phyloP scores from a whole-genome alignment of 2,113 vertebrate species.

The Plectropomus leopardus region DNA sequence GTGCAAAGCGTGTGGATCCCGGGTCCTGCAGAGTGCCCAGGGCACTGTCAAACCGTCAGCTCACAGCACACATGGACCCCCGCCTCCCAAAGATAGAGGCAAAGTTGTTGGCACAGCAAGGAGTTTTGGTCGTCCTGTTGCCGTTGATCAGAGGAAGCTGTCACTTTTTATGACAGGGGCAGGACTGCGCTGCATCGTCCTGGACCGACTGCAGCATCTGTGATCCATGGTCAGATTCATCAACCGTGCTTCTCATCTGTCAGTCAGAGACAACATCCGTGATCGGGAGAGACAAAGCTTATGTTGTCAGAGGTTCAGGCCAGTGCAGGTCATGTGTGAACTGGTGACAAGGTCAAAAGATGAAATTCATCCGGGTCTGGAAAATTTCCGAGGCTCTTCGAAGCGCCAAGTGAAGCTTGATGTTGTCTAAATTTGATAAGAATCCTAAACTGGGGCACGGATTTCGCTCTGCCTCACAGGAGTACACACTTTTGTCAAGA shows the following conservation, averaged over 20 bases:
- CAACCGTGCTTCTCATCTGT: constrained; percentile 6
- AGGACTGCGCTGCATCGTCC: constrained; percentile 40
- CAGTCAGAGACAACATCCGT: constrained; percentile 43
- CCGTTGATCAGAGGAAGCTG: constrained; percentile 51
- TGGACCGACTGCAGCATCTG: constrained; percentile 12
- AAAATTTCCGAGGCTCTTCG: background rate
- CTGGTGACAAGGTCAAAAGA: constrained; percentile 53
- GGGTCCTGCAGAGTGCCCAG: constrained; percentile 45
- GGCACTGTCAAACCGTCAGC: constrained; percentile 74
- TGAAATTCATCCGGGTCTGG: constrained; percentile 28
- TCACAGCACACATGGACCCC: constrained; percentile 47
- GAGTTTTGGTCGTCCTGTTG: constrained; percentile 40
- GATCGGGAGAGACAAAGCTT: constrained; percentile 23
- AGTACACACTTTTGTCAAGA: constrained; percentile 70
- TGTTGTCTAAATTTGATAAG: constrained; percentile 59
- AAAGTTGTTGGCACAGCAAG: constrained; percentile 59
- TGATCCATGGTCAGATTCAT: constrained; percentile 38
- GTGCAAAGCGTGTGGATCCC: constrained; percentile 56
- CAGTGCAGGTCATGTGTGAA: constrained; percentile 55
- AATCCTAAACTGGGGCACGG: constrained; percentile 66
- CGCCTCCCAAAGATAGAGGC: constrained; percentile 41
- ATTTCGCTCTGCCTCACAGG: constrained; percentile 62
- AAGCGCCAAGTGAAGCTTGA: constrained; percentile 46
- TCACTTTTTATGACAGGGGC: constrained; percentile 69
- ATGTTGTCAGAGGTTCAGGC: constrained; percentile 48